A percentile compares a stretch with the other conserved stretches of the same genome.
phyloP scores from a whole-genome alignment of 2,888 invertebrate species.

The Drosophila fungiperda region DNA sequence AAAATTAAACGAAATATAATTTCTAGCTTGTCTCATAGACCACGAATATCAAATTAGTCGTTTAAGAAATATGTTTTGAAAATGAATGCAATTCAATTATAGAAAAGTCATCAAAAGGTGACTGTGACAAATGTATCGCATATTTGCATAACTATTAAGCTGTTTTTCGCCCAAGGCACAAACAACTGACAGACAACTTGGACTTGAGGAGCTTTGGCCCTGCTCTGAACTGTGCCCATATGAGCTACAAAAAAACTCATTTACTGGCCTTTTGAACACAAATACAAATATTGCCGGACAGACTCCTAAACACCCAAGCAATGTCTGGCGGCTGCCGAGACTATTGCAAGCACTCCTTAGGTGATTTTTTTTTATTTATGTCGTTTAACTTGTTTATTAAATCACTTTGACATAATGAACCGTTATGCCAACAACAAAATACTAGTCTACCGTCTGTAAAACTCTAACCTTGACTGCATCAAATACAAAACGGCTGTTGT shows the following conservation, averaged over 20 bases:
- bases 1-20: neutral
- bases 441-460: slow-evolving; percentile 16
- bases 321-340: slow-evolving; percentile 7
- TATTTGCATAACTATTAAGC: slow-evolving; percentile 45
- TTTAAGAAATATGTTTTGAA: neutral
- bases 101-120: slow-evolving; percentile 8
- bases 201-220: slow-evolving; percentile 38
- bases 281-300: slow-evolving; percentile 33
- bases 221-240: slow-evolving; percentile 22
- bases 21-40: neutral
- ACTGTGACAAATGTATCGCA: slow-evolving; percentile 2
- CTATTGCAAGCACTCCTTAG: slow-evolving; percentile 35
- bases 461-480: slow-evolving; percentile 68
- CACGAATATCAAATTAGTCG: neutral
- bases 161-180: slow-evolving; percentile 17
- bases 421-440: slow-evolving; percentile 63
- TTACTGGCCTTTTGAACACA: slow-evolving; percentile 48
- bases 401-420: slow-evolving; percentile 77
- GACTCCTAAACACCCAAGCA: slow-evolving; percentile 7
- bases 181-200: slow-evolving; percentile 10
- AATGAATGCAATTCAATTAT: neutral
- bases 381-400: slow-evolving; percentile 55
- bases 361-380: slow-evolving; percentile 5
- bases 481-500: slow-evolving; percentile 53
- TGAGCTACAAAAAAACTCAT: slow-evolving; percentile 30